phyloP scores from a whole-genome alignment of 1,140 invertebrate genomes.

The Adelges cooleyi region DNA sequence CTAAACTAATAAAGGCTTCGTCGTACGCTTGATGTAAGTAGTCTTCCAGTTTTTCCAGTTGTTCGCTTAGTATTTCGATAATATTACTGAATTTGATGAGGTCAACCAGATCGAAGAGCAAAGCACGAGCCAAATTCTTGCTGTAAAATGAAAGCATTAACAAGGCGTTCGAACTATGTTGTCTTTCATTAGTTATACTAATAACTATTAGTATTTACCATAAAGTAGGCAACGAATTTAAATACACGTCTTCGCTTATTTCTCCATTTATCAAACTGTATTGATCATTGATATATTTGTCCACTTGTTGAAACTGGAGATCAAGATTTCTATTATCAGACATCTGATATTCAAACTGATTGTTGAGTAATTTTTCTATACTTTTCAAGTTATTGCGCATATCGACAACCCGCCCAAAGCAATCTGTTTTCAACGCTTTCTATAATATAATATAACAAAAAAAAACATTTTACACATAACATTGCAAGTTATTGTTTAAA shows the following conservation, averaged over 20 bases:
- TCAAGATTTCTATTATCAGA: not conserved
- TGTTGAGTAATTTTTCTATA: not conserved
- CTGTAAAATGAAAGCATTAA: too few species aligned
- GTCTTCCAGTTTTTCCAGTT: too few species aligned
- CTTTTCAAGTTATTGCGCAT: not conserved
- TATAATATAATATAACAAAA: not conserved
- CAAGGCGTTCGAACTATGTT: too few species aligned
- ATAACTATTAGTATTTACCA: too few species aligned
- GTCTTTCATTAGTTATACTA: too few species aligned
- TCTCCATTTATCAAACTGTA: not conserved
- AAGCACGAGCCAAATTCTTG: too few species aligned
- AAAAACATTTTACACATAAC: not conserved
- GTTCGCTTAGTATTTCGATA: too few species aligned
- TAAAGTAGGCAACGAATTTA: not conserved
- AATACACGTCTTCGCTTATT: not conserved
- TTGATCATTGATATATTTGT: not conserved
- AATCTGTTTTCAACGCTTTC: not conserved
- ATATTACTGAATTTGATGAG: too few species aligned
- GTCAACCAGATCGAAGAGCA: too few species aligned
- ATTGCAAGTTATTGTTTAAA: too few species aligned
- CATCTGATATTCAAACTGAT: not conserved
- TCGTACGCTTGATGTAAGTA: too few species aligned
- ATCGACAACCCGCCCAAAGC: not conserved
- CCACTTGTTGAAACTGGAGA: not conserved
- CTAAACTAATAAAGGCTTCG: too few species aligned